Evolutionary conservation across 2,888 invertebrate genomes (phyloP).

Genomic region (Sarcophaga caerulescens): DNA sequence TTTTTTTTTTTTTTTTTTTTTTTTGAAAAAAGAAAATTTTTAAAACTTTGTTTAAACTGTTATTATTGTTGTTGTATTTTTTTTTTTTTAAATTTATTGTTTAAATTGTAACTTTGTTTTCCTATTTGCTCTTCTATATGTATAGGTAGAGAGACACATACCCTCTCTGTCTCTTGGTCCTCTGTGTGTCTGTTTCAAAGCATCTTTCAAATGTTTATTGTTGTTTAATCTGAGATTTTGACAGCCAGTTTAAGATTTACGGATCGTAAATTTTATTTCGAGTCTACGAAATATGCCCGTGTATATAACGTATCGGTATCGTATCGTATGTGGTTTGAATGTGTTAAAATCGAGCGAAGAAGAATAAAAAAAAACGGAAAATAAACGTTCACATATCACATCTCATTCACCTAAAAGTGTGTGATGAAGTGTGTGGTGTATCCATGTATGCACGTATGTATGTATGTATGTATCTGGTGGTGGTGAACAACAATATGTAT

Average conservation of each 20-base stretch:
- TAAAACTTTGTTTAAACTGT: slow-evolving; percentile 30
- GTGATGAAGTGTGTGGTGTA: slow-evolving; percentile 17
- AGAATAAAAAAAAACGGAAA: background rate
- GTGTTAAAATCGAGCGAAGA: too few species aligned
- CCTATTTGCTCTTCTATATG: background rate
- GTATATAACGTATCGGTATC: too few species aligned
- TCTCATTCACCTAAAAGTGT: background rate
- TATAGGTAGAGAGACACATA: too few species aligned
- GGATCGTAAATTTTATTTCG: slow-evolving; percentile 61
- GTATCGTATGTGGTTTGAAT: too few species aligned
- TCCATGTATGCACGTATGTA: background rate
- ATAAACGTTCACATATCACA: background rate
- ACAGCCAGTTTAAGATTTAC: slow-evolving; percentile 64
- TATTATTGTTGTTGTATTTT: slow-evolving; percentile 24
- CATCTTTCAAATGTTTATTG: slow-evolving; percentile 49
- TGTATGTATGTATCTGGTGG: background rate
- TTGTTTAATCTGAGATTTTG: slow-evolving; percentile 64
- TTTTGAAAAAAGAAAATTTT: slow-evolving; percentile 5
- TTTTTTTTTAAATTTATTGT: slow-evolving; percentile 42
- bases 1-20: background rate
- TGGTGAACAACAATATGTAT: background rate
- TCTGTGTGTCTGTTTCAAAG: background rate
- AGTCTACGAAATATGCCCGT: slow-evolving; percentile 3
- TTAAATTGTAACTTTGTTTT: slow-evolving; percentile 59
- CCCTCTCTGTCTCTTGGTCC: too few species aligned